Conservation (phyloP, 2,113 vertebrate species). For the Smithornis capensis region DNA sequence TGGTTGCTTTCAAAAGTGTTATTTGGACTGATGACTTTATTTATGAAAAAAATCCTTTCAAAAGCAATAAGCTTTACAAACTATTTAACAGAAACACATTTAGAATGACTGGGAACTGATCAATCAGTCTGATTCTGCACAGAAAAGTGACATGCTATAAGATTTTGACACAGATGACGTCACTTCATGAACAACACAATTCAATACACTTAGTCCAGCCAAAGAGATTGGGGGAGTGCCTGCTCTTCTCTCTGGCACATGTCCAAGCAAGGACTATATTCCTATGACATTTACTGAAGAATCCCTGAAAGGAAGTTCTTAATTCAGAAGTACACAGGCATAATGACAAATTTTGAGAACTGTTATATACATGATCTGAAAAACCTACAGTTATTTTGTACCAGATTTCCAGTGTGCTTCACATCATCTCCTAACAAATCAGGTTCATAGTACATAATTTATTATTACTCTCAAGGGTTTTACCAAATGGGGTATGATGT, state of each 20-base stretch:
- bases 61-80: background rate
- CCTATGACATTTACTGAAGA: background rate
- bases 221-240: background rate
- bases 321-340: background rate
- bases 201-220: background rate
- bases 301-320: background rate
- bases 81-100: slow-evolving; percentile 23
- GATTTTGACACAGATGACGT: slow-evolving; percentile 16
- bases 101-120: background rate
- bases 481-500: background rate
- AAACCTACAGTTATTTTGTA: background rate
- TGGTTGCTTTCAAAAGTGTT: background rate
- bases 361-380: background rate
- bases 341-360: background rate
- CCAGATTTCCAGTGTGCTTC: background rate
- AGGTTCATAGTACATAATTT: background rate
- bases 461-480: slow-evolving; percentile 34
- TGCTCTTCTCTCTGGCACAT: background rate
- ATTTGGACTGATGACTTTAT: background rate
- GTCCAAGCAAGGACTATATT: background rate
- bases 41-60: background rate
- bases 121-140: slow-evolving; percentile 39
- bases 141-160: background rate
- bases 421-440: background rate
- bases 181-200: background rate